These are phyloP conservation scores for Orientallactaga bullata DNA, from an alignment of 2,113 vertebrate genomes.

Conservation along the genomic window DNA sequence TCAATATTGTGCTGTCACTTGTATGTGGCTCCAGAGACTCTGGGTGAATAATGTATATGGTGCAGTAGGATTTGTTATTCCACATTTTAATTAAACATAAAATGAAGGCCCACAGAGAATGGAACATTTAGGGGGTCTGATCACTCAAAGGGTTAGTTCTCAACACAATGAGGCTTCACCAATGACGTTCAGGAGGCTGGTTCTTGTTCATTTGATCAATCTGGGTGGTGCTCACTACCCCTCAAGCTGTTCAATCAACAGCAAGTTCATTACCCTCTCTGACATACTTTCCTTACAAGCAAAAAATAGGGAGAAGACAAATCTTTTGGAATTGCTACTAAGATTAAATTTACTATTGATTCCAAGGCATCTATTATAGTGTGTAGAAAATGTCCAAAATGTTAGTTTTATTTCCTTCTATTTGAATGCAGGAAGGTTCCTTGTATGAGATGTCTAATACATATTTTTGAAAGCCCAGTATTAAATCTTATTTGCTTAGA, in stretches of 20 bases:
- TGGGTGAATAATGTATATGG: conserved; percentile 59
- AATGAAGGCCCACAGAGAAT: conserved; percentile 12
- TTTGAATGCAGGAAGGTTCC: neutral
- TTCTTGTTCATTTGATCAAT: too few species aligned
- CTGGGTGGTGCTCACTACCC: neutral
- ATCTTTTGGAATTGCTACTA: neutral
- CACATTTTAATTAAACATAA: conserved; percentile 72
- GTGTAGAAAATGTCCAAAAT: neutral
- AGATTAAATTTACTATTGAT: neutral
- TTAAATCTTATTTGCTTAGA: neutral
- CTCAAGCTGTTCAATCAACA: neutral
- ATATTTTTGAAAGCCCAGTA: neutral
- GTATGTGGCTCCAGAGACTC: conserved; percentile 42
- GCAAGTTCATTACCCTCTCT: conserved; percentile 41
- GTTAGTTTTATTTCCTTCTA: neutral
- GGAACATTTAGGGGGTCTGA: neutral
- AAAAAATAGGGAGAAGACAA: neutral
- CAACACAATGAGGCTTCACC: neutral
- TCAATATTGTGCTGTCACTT: conserved; percentile 60
- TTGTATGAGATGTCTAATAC: neutral
- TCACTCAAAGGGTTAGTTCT: neutral
- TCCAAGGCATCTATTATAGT: neutral
- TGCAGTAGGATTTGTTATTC: conserved; percentile 52
- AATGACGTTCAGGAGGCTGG: too few species aligned
- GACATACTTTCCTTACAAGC: neutral